Evolutionary conservation across 2,797 vertebrate genomes (phyloP), one percentile per base, ranked within the genome.

Genomic region (Sebastes paucispinis): DNA sequence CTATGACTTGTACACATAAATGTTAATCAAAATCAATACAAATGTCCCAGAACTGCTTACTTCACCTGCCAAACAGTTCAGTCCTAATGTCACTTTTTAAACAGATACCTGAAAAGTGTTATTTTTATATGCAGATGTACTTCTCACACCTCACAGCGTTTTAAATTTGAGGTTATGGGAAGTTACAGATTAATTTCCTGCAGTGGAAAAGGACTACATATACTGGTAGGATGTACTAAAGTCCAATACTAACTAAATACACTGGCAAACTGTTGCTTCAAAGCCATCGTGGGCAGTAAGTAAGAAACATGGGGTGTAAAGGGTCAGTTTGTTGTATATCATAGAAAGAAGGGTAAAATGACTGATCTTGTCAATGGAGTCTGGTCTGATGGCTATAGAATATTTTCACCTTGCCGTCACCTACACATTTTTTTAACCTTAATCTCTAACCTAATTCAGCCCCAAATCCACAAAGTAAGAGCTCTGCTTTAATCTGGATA

Each of bases 381-480:
- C 43, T 50, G 43, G 43, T 50, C 43, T 20, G 43, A 7, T 50
- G 43, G 43, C 16, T 50, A 20, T 18, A 18, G 16, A 50, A 50
- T 50, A 50, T 50, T 50, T 20, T 50, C 43, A 50, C 43, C 43
- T 50, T 47, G 39, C 39, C 14, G 6, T 47, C 39, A 43, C 39
- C 47, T 50, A 47, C 14, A 47, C 39, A 47, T 34, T 24, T 52
- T 5, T 29, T 65, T 34, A 43, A 43, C 31, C 24, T 55, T 73
- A 81, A 74, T 74, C 79, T 85, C n/a, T 22, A 20, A 39, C 36
- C 27, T 50, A n/a, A 83, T 29, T 83, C 43, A 63, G 32, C 8
- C 34, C 24, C 22, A 64, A 43, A 80, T 58, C 68, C 77, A 58
- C 32, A 52, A 55, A 57, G 50, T 39, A 55, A 57, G 29, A 32